A percentile compares a stretch with the other conserved stretches of the same genome.
phyloP scores from a whole-genome alignment of 53 echinoderm and acorn worm genomes.

The Zoroaster sp. region DNA sequence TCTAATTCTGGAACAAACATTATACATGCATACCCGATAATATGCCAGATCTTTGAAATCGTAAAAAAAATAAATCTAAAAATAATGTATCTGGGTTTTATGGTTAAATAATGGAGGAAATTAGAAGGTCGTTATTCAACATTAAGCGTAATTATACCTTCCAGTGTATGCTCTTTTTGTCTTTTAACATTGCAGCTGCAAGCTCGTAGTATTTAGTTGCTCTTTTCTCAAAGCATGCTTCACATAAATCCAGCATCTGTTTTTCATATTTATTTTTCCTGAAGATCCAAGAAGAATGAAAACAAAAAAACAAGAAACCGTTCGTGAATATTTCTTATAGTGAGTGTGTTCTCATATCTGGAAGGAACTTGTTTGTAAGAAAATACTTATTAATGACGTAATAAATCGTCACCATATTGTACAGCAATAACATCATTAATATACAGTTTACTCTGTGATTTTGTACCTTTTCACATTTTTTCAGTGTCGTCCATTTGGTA shows the following conservation, averaged over 20 bases:
- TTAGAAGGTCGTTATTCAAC: neutral
- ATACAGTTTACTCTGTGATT: too few species aligned
- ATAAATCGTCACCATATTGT: too few species aligned
- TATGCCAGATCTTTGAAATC: too few species aligned
- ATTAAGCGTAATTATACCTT: conserved; percentile 59
- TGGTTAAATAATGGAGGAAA: neutral
- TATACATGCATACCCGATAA: too few species aligned
- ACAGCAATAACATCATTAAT: too few species aligned
- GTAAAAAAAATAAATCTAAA: too few species aligned
- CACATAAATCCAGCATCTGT: conserved; percentile 64
- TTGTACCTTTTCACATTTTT: too few species aligned
- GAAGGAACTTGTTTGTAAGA: too few species aligned
- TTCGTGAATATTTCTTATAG: too few species aligned
- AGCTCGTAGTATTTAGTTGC: conserved; percentile 56
- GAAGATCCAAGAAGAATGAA: neutral
- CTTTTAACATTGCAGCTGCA: conserved; percentile 52
- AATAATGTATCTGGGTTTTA: neutral
- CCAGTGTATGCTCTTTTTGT: conserved; percentile 70
- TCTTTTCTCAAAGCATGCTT: conserved; percentile 63
- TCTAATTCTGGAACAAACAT: too few species aligned
- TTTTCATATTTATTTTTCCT: conserved; percentile 79
- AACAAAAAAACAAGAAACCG: neutral
- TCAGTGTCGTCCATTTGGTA: too few species aligned
- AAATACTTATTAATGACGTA: neutral
- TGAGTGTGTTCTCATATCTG: too few species aligned